Conservation (phyloP, 2,113 vertebrate genomes). For the Perca schrenkii region DNA sequence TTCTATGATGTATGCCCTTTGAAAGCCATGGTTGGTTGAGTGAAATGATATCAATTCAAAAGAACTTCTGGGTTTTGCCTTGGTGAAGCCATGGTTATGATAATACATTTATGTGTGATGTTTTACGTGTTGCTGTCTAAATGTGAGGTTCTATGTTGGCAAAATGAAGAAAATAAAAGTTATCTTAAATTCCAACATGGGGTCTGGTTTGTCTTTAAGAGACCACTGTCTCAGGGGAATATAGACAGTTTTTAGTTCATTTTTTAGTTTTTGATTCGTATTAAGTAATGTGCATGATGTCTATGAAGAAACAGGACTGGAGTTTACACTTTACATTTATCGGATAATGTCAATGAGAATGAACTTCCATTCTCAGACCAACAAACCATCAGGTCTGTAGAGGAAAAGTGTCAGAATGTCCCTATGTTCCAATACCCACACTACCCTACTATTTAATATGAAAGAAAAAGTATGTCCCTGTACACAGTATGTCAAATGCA, state of each 20-base stretch:
- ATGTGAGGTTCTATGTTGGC: constrained; percentile 58
- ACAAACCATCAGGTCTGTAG: not conserved
- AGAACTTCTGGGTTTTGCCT: constrained; percentile 10
- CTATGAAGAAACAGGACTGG: not conserved
- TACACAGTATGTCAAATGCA: too few relatives aligned
- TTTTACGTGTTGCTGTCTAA: constrained; percentile 51
- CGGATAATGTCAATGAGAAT: not conserved
- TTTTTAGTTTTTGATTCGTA: not conserved
- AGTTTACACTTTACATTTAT: too few relatives aligned
- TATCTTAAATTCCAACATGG: constrained; percentile 8
- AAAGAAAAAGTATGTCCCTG: too few relatives aligned
- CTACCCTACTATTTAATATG: too few relatives aligned
- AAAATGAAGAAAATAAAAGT: constrained; percentile 52
- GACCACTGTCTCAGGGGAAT: not conserved
- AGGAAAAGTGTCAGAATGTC: not conserved
- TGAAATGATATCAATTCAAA: constrained; percentile 13
- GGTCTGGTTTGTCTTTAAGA: not conserved
- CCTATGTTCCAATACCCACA: too few relatives aligned
- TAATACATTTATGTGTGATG: constrained; percentile 43
- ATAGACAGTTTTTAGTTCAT: not conserved
- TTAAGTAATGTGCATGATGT: not conserved
- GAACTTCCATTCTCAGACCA: not conserved
- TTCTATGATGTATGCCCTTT: constrained; percentile 48
- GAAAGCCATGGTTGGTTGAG: constrained; percentile 45
- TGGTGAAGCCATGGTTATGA: constrained; percentile 27